A percentile compares a stretch with the other conserved stretches of the same genome.
phyloP scores from a whole-genome alignment of 2,797 vertebrate genomes.

The Saxicola maurus region DNA sequence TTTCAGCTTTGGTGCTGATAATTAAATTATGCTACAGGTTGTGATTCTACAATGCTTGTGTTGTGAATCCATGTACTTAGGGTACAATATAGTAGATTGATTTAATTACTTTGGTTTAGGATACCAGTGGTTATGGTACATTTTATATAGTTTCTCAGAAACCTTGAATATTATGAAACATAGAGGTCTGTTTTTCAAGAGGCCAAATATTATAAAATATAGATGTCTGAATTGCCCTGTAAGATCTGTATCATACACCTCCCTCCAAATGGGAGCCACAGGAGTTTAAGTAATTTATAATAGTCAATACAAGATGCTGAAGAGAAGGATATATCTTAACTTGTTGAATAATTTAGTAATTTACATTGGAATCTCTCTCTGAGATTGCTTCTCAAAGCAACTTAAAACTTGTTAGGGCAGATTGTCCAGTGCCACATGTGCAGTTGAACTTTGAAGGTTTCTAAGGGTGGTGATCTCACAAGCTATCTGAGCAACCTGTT shows the following conservation, averaged over 20 bases:
- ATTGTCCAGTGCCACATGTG: not conserved
- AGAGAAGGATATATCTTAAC: not conserved
- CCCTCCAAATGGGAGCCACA: not conserved
- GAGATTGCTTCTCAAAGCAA: not conserved
- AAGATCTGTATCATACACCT: not conserved
- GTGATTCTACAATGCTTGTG: not conserved
- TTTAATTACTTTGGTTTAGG: not conserved
- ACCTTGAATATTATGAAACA: not conserved
- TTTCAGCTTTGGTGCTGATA: not conserved
- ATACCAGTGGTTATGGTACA: not conserved
- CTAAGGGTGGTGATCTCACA: not conserved
- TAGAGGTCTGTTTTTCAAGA: not conserved
- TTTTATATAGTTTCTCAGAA: not conserved
- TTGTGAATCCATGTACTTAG: not conserved
- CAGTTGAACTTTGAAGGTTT: not conserved
- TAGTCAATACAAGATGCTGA: not conserved
- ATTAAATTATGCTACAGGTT: not conserved
- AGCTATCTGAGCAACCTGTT: not conserved
- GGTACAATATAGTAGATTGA: not conserved
- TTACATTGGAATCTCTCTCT: not conserved
- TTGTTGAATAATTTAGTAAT: not conserved
- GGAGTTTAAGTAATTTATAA: not conserved
- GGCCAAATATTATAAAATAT: not conserved
- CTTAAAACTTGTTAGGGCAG: not conserved
- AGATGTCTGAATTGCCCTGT: not conserved